Conservation (phyloP, 2,113 vertebrate species). For the Sebastes fasciatus region DNA sequence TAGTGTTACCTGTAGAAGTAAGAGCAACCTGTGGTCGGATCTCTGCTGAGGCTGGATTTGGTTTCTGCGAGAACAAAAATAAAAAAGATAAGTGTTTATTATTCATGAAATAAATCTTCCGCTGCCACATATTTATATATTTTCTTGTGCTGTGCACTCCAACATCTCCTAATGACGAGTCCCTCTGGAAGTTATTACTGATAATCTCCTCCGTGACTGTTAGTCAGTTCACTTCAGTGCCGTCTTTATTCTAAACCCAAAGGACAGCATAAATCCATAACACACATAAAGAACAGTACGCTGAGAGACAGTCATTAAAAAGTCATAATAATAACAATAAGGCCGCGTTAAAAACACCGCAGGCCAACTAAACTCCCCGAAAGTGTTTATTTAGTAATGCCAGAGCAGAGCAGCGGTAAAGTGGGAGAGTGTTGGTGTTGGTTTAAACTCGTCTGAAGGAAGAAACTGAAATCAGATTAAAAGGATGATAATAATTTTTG, state of each 20-base stretch:
- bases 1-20: slow-evolving; percentile 74
- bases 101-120: slow-evolving; percentile 3
- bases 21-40: slow-evolving; percentile 45
- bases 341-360: not conserved
- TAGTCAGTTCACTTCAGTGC: slow-evolving; percentile 10
- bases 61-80: slow-evolving; percentile 40
- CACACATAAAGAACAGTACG: not conserved
- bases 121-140: too few species aligned
- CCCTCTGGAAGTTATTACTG: slow-evolving; percentile 42
- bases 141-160: not conserved
- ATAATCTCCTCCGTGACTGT: slow-evolving; percentile 28
- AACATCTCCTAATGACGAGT: slow-evolving; percentile 22
- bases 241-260: slow-evolving; percentile 34
- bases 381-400: not conserved
- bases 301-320: slow-evolving; percentile 36
- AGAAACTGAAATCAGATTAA: too few species aligned
- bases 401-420: too few species aligned
- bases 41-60: slow-evolving; percentile 39
- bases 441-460: too few species aligned
- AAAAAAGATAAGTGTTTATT: not conserved
- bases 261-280: slow-evolving; percentile 39
- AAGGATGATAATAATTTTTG: too few species aligned
- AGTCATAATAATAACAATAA: slow-evolving; percentile 28
- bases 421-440: too few species aligned
- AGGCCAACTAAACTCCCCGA: not conserved